A percentile compares a stretch with the other conserved stretches of the same genome.
Conservation (phyloP, 2,888 invertebrate species). For the Phengaris arion region DNA sequence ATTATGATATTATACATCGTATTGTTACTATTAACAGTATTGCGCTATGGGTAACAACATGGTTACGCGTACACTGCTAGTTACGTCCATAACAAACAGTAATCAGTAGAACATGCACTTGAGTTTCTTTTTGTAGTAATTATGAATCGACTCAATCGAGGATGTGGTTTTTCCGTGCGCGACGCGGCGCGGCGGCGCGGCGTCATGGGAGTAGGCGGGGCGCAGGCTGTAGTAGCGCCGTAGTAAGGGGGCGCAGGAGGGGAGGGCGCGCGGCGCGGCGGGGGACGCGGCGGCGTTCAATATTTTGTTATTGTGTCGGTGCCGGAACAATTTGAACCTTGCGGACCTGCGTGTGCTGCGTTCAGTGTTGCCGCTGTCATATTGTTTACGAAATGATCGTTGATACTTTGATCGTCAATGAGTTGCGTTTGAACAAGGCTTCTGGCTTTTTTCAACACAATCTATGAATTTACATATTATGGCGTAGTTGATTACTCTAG, state of each 20-base stretch:
- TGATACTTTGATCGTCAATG: conserved; percentile 15
- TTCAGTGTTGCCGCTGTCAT: neutral
- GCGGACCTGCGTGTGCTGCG: neutral
- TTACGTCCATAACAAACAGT: neutral
- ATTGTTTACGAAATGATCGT: conserved; percentile 8
- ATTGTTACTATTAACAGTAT: neutral
- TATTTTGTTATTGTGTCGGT: conserved; percentile 42
- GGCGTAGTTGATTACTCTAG: no score
- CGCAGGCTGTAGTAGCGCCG: conserved; percentile 64
- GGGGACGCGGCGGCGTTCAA: conserved; percentile 47
- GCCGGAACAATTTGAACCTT: conserved; percentile 17
- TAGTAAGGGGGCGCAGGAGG: conserved; percentile 54
- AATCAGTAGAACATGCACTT: conserved; percentile 12
- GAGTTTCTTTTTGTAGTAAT: conserved; percentile 27
- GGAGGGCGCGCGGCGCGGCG: conserved; percentile 38
- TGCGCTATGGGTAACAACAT: conserved; percentile 24
- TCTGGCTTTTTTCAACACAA: neutral
- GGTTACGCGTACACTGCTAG: neutral
- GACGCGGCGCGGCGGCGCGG: conserved; percentile 41
- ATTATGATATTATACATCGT: neutral
- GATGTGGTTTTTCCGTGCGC: conserved; percentile 48
- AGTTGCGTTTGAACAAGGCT: neutral
- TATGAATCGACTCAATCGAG: conserved; percentile 36
- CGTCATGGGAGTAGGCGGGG: conserved; percentile 48
- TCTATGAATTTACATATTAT: no score